Evolutionary conservation across 2,888 invertebrate species (phyloP), one percentile per base, ranked within the genome.

Genomic region (Therioaphis trifolii): DNA sequence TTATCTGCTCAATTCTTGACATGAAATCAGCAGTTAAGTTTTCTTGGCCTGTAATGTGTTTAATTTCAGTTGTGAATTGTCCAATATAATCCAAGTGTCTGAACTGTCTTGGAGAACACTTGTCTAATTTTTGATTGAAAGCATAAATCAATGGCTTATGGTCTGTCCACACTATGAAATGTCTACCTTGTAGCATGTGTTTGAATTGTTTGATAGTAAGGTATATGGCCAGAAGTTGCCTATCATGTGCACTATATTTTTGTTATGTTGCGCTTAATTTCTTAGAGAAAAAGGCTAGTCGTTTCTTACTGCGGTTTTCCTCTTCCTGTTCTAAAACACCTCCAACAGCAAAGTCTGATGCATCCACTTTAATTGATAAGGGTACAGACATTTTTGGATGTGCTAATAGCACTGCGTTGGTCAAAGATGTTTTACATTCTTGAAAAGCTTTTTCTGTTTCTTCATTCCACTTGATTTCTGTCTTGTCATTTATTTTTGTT

Each of bases 341-440:
- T 0, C 89, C 89, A 4, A 89, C 87, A 2, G 89, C 87, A 0
- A 55, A 84, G 61, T 89, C 88, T 0, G 89, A 89, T 2, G 89
- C 89, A 82, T 89, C 89, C 0, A 87, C 87, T 0, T 86, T 85
- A 0, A 89, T 24, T 1, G 87, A 86, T 2, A 89, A 61, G 58
- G 87, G 77, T 0, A 88, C 87, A 21, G 86, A 27, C 0, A 78
- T 21, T 7, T 86, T 86, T 0, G 88, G 89, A 76, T 89, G 88
- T 0, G 87, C 87, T 1, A 89, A 84, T 0, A 88, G 69, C 0
- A 88, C 86, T 1, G 88, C 87, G 7, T 87, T 52, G 11, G 85
- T 84, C 0, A 88, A 86, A 15, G 84, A 85, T 15, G 84, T 61
- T 84, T 88, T 88, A 69, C 87, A 86, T 3, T 78, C 40, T 14